These are phyloP conservation scores for Corapipo altera DNA, from an alignment of 2,113 vertebrate species.

Conservation along the genomic window DNA sequence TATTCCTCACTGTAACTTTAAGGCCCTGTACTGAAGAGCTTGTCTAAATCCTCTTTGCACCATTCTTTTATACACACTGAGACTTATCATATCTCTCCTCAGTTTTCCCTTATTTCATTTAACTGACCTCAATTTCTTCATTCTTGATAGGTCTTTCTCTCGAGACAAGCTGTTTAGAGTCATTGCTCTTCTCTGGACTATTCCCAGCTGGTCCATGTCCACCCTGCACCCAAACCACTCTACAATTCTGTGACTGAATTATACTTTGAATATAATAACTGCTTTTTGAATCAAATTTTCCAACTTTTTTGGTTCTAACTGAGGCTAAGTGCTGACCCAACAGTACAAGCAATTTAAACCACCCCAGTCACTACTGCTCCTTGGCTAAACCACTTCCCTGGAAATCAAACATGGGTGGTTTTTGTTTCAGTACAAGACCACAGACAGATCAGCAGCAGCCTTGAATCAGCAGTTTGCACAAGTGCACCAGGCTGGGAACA, in stretches of 20 bases:
- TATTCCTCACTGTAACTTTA: background rate
- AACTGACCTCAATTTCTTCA: background rate
- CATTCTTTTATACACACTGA: background rate
- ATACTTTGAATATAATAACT: background rate
- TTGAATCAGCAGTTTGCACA: background rate
- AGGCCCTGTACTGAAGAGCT: background rate
- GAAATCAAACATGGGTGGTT: background rate
- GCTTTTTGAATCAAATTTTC: background rate
- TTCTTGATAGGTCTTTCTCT: background rate
- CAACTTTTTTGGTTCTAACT: background rate
- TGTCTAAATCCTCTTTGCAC: slow-evolving; percentile 12
- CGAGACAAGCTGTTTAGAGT: background rate
- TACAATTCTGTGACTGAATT: background rate
- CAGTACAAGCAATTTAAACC: background rate
- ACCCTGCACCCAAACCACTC: background rate
- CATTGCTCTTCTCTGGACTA: background rate
- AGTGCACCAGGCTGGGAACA: background rate
- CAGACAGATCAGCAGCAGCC: background rate
- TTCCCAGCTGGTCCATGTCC: background rate
- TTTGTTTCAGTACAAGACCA: background rate
- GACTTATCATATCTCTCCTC: background rate
- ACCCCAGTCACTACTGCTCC: background rate
- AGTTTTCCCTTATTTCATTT: background rate
- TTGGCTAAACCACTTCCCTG: background rate
- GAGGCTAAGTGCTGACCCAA: background rate